phyloP scores from a whole-genome alignment of 2,888 invertebrate species.

The Brenthis ino region DNA sequence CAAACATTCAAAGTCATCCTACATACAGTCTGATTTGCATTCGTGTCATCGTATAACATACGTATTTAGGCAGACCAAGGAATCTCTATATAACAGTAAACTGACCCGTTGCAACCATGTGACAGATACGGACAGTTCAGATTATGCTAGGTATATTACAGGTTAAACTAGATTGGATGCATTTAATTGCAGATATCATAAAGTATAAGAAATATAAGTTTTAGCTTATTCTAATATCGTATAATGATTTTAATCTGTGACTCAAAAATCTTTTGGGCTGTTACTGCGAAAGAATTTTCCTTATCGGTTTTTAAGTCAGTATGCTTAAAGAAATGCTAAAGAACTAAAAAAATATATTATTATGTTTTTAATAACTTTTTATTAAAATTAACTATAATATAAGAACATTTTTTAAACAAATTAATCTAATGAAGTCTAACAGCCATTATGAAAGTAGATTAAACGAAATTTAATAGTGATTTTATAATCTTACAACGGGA shows the following conservation, averaged over 20 bases:
- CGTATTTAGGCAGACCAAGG: conserved; percentile 64
- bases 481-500: conserved; percentile 1
- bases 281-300: background rate
- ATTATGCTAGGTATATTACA: background rate
- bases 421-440: conserved; percentile 1
- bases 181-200: too few species aligned
- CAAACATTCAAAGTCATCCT: conserved; percentile 41
- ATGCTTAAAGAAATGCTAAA: background rate
- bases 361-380: background rate
- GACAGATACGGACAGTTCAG: conserved; percentile 12
- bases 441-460: conserved; percentile 13
- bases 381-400: background rate
- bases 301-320: background rate
- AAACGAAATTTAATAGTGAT: conserved; percentile 11
- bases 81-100: conserved; percentile 69
- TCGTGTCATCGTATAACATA: conserved; percentile 54
- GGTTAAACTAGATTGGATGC: too few species aligned
- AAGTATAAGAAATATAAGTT: too few species aligned
- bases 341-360: background rate
- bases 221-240: too few species aligned
- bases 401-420: background rate
- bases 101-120: conserved; percentile 47
- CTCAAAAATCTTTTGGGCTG: too few species aligned
- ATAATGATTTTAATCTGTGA: too few species aligned
- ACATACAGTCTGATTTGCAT: conserved; percentile 63